Conservation (phyloP, 2,888 invertebrate species). For the Megamerina dolium region DNA sequence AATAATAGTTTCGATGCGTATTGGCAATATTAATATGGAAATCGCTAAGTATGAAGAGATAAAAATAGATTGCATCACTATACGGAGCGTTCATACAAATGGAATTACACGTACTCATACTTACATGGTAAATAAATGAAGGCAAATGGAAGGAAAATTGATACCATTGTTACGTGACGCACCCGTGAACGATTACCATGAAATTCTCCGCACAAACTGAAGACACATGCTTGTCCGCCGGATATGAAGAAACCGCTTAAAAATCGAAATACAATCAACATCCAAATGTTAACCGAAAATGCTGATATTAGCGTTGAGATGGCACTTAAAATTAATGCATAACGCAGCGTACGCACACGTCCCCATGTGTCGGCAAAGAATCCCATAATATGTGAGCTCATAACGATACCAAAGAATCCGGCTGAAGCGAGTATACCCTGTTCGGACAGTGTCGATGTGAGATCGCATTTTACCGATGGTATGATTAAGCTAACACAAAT, state of each 20-base stretch:
- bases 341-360: slow-evolving; percentile 56
- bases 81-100: not conserved
- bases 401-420: slow-evolving; percentile 62
- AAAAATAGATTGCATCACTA: not conserved
- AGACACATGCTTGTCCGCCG: slow-evolving; percentile 53
- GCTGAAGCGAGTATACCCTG: slow-evolving; percentile 61
- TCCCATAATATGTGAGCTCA: slow-evolving; percentile 77
- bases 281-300: slow-evolving; percentile 56
- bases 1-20: slow-evolving; percentile 50
- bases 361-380: slow-evolving; percentile 70
- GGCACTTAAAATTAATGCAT: slow-evolving; percentile 53
- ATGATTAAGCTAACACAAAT: slow-evolving; percentile 61
- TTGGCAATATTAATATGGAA: slow-evolving; percentile 64
- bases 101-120: slow-evolving; percentile 4
- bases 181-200: slow-evolving; percentile 52
- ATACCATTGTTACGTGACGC: slow-evolving; percentile 54
- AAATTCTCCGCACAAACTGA: slow-evolving; percentile 58
- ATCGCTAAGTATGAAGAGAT: slow-evolving; percentile 53
- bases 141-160: slow-evolving; percentile 55
- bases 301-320: slow-evolving; percentile 55
- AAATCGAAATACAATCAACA: slow-evolving; percentile 58
- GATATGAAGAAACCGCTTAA: slow-evolving; percentile 58
- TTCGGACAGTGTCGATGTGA: slow-evolving; percentile 56
- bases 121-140: slow-evolving; percentile 54
- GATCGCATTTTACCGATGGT: slow-evolving; percentile 64